Base-by-base conservation (phyloP, 1,140 invertebrate genomes). In the Propsilocerus akamusi region DNA sequence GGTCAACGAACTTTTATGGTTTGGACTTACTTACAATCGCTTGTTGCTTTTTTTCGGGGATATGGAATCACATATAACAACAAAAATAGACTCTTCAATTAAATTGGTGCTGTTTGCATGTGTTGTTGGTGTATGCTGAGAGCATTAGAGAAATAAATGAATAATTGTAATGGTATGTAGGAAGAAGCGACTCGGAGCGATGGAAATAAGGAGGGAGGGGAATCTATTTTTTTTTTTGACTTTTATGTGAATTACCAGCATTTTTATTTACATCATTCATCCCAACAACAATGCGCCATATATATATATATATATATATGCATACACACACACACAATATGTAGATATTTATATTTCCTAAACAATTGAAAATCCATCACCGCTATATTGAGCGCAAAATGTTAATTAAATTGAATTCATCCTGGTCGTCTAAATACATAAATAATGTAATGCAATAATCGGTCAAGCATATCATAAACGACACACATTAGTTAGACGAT, bases 31-130 rank as follows among this genome's bases (percentile, higher is more conserved):
- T 37, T 37, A 37, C 32, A 37, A 37, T 37, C 32, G 32, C 32
- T 37, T 37, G 32, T 37, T 37, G 32, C 32, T 37, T 37, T 37
- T 37, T 37, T 37, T 37, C 32, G 32, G 32, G 32, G 32, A 37
- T 37, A 37, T 37, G 32, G 32, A 37, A 37, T 37, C 32, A 37
- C 32, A 37, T n/a, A n/a, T n/a, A n/a, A n/a, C n/a, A 30, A 30
- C 28, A 30, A 37, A 37, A 37, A 37, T 37, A 37, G 32, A 37
- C 32, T 37, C 32, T 37, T 37, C 32, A 37, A 37, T 37, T 37
- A 37, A 37, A 37, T 12, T 37, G 11, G 14, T 12, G n/a, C n/a
- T 37, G 32, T 17, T 14, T 37, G 32, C 14, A 37, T 37, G 32
- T 37, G 20, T 17, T 17, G 14, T n/a, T 17, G 32, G 20, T n/a